Conservation (phyloP, 2,888 invertebrate genomes). For the Acronicta alni region DNA sequence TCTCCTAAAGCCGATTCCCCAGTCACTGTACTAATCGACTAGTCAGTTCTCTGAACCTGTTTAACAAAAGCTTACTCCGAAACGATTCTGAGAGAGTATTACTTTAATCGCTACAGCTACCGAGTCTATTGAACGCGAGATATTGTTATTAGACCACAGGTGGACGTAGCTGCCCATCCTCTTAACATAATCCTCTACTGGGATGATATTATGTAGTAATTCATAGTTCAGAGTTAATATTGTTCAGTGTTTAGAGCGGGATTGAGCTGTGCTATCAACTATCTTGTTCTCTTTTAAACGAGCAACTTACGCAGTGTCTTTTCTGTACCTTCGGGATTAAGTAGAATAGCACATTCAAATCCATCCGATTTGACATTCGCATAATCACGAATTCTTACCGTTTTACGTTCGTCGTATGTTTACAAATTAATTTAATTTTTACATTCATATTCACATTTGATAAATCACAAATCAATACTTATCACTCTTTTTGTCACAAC, state of each 20-base stretch:
- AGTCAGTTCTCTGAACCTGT: background rate
- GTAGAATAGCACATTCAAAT: no score
- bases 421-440: no score
- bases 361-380: no score
- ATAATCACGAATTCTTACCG: no score
- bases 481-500: no score
- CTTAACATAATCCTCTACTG: conserved; percentile 6
- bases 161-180: conserved; percentile 8
- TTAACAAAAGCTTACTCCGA: background rate
- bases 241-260: background rate
- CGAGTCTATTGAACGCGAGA: conserved; percentile 1
- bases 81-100: conserved; percentile 7
- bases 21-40: background rate
- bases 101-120: conserved; percentile 2
- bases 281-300: background rate
- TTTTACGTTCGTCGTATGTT: no score
- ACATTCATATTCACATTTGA: no score
- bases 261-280: background rate
- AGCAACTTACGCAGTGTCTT: no score
- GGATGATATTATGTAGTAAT: background rate
- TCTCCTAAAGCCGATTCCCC: no score
- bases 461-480: no score
- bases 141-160: conserved; percentile 15
- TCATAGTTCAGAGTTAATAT: no score
- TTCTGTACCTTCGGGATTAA: no score